Evolutionary conservation across 1,140 invertebrate species (phyloP).

Genomic region (Pectinophora gossypiella): DNA sequence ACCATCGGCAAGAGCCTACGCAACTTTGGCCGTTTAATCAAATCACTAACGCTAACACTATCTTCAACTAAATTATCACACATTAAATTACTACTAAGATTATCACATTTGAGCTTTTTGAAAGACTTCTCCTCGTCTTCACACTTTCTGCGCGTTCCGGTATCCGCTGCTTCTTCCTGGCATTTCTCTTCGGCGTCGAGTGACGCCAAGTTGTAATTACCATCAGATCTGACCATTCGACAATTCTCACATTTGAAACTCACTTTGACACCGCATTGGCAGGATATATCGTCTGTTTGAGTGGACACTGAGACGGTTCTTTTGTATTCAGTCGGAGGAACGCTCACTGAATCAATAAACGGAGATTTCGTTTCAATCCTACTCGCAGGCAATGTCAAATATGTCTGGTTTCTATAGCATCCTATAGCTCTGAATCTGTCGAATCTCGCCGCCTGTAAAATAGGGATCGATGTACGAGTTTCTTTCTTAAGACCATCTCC

Average conservation of each 20-base stretch:
- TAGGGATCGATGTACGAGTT: constrained; percentile 70
- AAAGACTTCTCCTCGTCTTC: constrained; percentile 42
- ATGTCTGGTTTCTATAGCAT: constrained; percentile 65
- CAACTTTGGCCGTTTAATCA: constrained; percentile 65
- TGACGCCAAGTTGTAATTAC: constrained; percentile 51
- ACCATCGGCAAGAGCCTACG: constrained; percentile 51
- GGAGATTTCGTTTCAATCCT: constrained; percentile 50
- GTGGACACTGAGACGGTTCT: constrained; percentile 61
- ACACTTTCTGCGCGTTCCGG: constrained; percentile 37
- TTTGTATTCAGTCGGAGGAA: constrained; percentile 48
- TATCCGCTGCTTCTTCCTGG: constrained; percentile 11
- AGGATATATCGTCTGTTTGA: constrained; percentile 60
- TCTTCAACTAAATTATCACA: constrained; percentile 51
- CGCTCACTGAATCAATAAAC: constrained; percentile 36
- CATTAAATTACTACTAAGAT: constrained; percentile 49
- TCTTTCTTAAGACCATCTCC: constrained; percentile 48
- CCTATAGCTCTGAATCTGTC: constrained; percentile 65
- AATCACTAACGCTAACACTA: constrained; percentile 44
- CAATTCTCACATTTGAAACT: constrained; percentile 46
- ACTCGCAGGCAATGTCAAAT: constrained; percentile 54
- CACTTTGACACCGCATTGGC: constrained; percentile 51
- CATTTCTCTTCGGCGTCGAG: constrained; percentile 15
- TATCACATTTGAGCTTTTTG: constrained; percentile 74
- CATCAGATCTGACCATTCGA: constrained; percentile 52
- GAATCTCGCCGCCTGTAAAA: constrained; percentile 68